Conservation (phyloP, 2,113 vertebrate species). For the Maccullochella peelii region DNA sequence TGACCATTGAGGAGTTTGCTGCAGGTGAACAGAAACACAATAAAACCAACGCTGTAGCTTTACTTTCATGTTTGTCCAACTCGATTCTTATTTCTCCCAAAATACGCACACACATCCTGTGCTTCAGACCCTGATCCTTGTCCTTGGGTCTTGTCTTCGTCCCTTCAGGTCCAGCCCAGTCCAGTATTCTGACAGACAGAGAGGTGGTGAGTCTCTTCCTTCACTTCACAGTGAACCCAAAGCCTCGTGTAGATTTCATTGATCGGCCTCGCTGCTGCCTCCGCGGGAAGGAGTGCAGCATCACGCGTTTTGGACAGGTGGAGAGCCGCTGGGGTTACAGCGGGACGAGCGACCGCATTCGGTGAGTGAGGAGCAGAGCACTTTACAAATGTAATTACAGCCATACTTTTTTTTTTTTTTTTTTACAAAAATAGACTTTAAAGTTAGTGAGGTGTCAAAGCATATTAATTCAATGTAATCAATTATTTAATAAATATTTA, state of each 20-base stretch:
- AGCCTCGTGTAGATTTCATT: slow-evolving; percentile 95
- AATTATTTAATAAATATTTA: background rate
- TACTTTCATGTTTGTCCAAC: background rate
- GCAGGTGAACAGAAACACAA: slow-evolving; percentile 86
- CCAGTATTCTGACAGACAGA: slow-evolving; percentile 93
- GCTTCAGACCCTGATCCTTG: background rate
- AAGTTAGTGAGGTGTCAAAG: background rate
- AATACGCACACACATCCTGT: background rate
- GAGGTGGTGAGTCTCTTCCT: slow-evolving; percentile 98
- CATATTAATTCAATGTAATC: background rate
- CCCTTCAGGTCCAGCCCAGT: slow-evolving; percentile 93
- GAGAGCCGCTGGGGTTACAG: slow-evolving; percentile 99
- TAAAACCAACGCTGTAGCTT: background rate
- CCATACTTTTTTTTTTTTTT: background rate
- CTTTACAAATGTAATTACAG: background rate
- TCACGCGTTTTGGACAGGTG: slow-evolving; percentile 97
- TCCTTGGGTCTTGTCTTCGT: background rate
- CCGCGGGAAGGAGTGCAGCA: slow-evolving; percentile 96
- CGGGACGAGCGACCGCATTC: slow-evolving; percentile 96
- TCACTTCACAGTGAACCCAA: slow-evolving; percentile 97
- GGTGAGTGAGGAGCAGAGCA: slow-evolving; percentile 79
- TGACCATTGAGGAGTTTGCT: slow-evolving; percentile 99
- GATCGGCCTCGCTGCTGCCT: slow-evolving; percentile 97
- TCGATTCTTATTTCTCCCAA: background rate
- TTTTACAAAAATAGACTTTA: background rate